Evolutionary conservation across 2,113 vertebrate species (phyloP).

Genomic region (Sphyrna mokarran): DNA sequence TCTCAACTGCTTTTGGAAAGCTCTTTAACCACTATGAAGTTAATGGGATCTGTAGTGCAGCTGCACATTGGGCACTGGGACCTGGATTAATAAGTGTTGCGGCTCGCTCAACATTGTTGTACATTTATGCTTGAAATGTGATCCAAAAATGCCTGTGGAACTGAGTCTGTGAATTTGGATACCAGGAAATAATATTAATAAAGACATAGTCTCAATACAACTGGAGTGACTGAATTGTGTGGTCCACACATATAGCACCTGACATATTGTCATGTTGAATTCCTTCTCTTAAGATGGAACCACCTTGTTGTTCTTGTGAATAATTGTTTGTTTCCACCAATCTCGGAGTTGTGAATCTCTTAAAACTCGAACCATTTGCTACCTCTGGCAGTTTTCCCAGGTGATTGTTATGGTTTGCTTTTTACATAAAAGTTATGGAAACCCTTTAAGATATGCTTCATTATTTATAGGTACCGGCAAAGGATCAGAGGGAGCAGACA

Average conservation of each 20-base stretch:
- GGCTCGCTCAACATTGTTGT: not conserved
- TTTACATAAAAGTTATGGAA: not conserved
- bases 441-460: not conserved
- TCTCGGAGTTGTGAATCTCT: not conserved
- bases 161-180: not conserved
- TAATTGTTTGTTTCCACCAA: not conserved
- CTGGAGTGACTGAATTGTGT: not conserved
- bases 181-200: not conserved
- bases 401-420: not conserved
- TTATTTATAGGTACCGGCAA: not conserved
- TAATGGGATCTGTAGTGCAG: not conserved
- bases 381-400: not conserved
- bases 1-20: not conserved
- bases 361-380: not conserved
- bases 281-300: not conserved
- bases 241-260: not conserved
- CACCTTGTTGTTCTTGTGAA: not conserved
- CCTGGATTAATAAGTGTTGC: not conserved
- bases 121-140: not conserved
- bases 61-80: not conserved
- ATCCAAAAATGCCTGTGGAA: not conserved
- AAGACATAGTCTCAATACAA: not conserved
- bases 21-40: not conserved
- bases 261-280: not conserved
- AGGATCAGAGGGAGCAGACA: not conserved